phyloP scores from a whole-genome alignment of 2,797 vertebrate species.

The Siniperca scherzeri region DNA sequence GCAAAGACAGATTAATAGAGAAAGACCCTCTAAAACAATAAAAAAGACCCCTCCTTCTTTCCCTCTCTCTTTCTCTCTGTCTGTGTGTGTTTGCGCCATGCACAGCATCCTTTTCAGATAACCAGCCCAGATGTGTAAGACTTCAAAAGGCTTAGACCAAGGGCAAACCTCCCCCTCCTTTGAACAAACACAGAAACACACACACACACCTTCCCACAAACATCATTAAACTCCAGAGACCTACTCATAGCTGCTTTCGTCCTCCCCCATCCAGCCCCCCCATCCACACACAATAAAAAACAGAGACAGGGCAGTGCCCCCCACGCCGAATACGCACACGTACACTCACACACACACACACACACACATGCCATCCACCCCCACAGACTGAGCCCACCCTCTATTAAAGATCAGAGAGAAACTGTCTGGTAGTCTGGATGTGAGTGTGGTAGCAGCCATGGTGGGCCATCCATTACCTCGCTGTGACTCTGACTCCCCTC shows the following conservation, averaged over 20 bases:
- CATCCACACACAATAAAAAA: slow-evolving; percentile 79
- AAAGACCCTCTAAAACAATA: slow-evolving; percentile 59
- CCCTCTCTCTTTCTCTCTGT: slow-evolving; percentile 23
- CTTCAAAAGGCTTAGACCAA: slow-evolving; percentile 80
- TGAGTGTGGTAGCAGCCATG: slow-evolving; percentile 77
- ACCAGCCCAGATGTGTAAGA: slow-evolving; percentile 81
- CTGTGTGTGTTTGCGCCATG: slow-evolving; percentile 52
- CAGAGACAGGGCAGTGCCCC: slow-evolving; percentile 81
- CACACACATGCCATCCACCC: slow-evolving; percentile 72
- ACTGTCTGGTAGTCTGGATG: slow-evolving; percentile 74
- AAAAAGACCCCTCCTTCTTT: slow-evolving; percentile 31
- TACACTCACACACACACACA: slow-evolving; percentile 53
- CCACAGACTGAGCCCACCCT: slow-evolving; percentile 75
- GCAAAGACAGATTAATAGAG: slow-evolving; percentile 54
- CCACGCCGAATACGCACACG: slow-evolving; percentile 69
- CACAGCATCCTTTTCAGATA: slow-evolving; percentile 78
- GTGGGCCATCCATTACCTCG: slow-evolving; percentile 79
- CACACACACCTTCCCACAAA: slow-evolving; percentile 83
- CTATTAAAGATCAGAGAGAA: slow-evolving; percentile 83
- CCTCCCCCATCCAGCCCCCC: slow-evolving; percentile 57
- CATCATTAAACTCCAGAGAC: slow-evolving; percentile 84
- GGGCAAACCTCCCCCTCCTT: slow-evolving; percentile 62
- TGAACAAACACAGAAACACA: slow-evolving; percentile 75
- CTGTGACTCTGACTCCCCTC: slow-evolving; percentile 66
- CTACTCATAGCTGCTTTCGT: slow-evolving; percentile 73